Evolutionary conservation across 2,888 invertebrate species (phyloP), one percentile per base, ranked within the genome.

Genomic region (Brenthis ino): DNA sequence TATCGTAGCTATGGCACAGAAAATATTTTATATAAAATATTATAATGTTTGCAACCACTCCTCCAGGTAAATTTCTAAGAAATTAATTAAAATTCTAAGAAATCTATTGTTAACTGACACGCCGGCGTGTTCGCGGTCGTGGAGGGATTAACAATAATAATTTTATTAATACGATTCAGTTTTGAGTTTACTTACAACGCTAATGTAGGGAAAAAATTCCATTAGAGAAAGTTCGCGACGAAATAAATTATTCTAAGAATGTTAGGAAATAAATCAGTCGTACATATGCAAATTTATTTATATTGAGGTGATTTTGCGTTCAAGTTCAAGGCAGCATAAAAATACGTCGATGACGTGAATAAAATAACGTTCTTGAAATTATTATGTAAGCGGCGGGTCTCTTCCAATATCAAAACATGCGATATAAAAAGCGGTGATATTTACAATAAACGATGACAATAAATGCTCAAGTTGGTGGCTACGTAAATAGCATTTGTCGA

Each of bases 251-350:
- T 12, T 60, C 60, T 14, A 28, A 14, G 20, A 57, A 57, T 65
- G 24, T 63, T 65, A 55, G 51, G n/a, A 50, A 65, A 67, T 65
- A 53, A 65, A 65, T 57, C 51, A 68, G 64, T 57, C 51, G 66
- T 43, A 68, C 28, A 43, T 65, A 63, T 60, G 53, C 48, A 54
- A 69, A 67, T 71, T 70, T 72, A 73, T 71, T 69, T 72, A 72
- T 74, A 72, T 57, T 67, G 54, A 61, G 51, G 63, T 48, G 61
- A 68, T 71, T 68, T 55, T 51, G 66, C 74, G 79, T 79, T 78
- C 82, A 85, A 86, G 86, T 85, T 86, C 85, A 87, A 84, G 85
- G 86, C 67, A 57, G 16, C 70, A 50, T 43, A 74, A 70, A 79
- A 73, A 77, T 73, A 78, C 75, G 74, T 75, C 71, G 66, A 60